A percentile compares a stretch with the other conserved stretches of the same genome.
Conservation (phyloP, 2,113 vertebrate species). For the Erinaceus europaeus region DNA sequence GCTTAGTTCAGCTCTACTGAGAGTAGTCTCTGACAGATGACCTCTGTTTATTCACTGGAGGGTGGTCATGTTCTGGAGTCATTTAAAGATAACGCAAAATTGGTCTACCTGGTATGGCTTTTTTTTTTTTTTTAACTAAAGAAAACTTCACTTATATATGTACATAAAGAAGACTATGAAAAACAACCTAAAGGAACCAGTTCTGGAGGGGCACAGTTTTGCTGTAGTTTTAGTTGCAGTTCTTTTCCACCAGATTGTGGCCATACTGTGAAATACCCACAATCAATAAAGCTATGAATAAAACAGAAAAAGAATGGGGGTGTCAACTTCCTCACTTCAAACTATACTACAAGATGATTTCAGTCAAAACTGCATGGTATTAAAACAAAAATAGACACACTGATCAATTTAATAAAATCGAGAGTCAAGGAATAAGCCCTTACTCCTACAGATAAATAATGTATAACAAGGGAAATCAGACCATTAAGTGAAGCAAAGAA, state of each 20-base stretch:
- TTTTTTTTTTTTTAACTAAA: neutral
- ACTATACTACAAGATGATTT: too few relatives aligned
- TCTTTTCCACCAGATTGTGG: neutral
- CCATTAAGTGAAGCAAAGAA: too few relatives aligned
- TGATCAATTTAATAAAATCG: too few relatives aligned
- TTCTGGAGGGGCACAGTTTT: neutral
- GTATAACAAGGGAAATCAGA: too few relatives aligned
- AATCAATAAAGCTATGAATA: too few relatives aligned
- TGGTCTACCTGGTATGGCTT: neutral
- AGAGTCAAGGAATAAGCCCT: too few relatives aligned
- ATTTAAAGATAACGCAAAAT: neutral
- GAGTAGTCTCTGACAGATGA: neutral
- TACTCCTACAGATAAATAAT: too few relatives aligned
- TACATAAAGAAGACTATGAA: neutral
- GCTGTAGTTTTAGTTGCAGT: neutral
- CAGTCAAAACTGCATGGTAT: too few relatives aligned
- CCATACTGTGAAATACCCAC: neutral
- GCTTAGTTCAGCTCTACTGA: neutral
- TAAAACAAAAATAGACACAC: too few relatives aligned
- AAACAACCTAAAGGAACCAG: neutral
- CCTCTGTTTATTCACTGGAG: neutral
- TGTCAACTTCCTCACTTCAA: too few relatives aligned
- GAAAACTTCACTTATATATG: neutral
- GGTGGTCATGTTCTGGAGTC: neutral
- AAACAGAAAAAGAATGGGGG: too few relatives aligned